phyloP scores from a whole-genome alignment of 2,113 vertebrate genomes.

The Lepisosteus oculatus region DNA sequence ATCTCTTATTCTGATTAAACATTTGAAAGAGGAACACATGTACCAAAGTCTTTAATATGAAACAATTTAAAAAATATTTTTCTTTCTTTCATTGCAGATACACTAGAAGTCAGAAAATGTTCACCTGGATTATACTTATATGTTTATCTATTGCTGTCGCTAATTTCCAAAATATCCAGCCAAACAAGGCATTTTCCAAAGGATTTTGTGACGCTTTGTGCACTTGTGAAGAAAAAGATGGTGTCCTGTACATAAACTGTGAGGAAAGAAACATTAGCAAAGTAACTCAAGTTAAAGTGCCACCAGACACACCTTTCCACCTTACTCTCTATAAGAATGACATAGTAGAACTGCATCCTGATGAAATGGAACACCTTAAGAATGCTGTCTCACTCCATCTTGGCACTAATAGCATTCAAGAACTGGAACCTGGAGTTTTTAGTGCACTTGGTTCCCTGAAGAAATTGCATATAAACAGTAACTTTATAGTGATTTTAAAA shows the following conservation, averaged over 20 bases:
- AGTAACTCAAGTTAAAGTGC: constrained; percentile 83
- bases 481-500: constrained; percentile 89
- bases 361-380: constrained; percentile 83
- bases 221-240: constrained; percentile 87
- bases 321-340: constrained; percentile 90
- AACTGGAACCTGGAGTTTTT: constrained; percentile 91
- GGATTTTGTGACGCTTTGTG: constrained; percentile 84
- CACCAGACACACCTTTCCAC: constrained; percentile 83
- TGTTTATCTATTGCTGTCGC: constrained; percentile 61
- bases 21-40: too few relatives aligned
- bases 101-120: constrained; percentile 69
- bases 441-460: constrained; percentile 82
- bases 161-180: constrained; percentile 61
- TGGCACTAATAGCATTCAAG: constrained; percentile 91
- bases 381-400: constrained; percentile 87
- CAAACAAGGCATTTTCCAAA: constrained; percentile 59
- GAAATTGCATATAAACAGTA: constrained; percentile 96
- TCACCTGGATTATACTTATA: constrained; percentile 73
- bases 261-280: constrained; percentile 84
- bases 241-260: constrained; percentile 82
- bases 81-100: constrained; percentile 45
- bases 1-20: too few relatives aligned
- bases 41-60: too few relatives aligned
- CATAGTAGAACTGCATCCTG: constrained; percentile 71
- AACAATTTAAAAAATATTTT: constrained; percentile 6